A percentile compares a stretch with the other conserved stretches of the same genome.
Evolutionary conservation across 2,797 vertebrate species (phyloP).

Genomic region (Threskiornis aethiopicus): DNA sequence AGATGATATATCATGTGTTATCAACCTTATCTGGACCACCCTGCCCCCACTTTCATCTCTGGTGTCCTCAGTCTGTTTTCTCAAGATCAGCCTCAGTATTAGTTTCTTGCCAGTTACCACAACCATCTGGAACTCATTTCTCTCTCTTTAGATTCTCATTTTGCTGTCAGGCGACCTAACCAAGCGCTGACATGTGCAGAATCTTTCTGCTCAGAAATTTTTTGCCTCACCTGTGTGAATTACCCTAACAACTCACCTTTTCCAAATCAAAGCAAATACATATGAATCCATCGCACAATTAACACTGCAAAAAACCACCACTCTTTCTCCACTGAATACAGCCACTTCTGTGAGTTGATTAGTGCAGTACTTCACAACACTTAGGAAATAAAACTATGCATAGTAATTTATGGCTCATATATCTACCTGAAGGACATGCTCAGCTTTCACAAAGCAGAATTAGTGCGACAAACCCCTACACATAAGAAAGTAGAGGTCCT

Average conservation of each 20-base stretch:
- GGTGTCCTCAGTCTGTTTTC: conserved; percentile 55
- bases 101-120: conserved; percentile 22
- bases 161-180: not conserved
- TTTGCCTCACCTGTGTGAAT: not conserved
- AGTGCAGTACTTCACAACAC: not conserved
- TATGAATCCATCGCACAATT: not conserved
- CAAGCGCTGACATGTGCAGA: not conserved
- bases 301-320: not conserved
- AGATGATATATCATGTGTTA: conserved; percentile 58
- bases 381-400: not conserved
- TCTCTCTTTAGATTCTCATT: not conserved
- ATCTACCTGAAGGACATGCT: not conserved
- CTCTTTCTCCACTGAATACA: not conserved
- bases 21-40: conserved; percentile 66
- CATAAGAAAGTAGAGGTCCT: not conserved
- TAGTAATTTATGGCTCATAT: not conserved
- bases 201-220: not conserved
- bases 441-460: not conserved
- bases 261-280: not conserved
- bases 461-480: not conserved
- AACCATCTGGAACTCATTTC: conserved; percentile 67
- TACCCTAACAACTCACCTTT: not conserved
- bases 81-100: conserved; percentile 41
- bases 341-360: not conserved
- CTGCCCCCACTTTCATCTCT: conserved; percentile 57